Percentiles rank a stretch among this genome's conserved stretches.
Evolutionary conservation across 2,113 vertebrate genomes (phyloP).

Genomic region (Thunnus maccoyii): DNA sequence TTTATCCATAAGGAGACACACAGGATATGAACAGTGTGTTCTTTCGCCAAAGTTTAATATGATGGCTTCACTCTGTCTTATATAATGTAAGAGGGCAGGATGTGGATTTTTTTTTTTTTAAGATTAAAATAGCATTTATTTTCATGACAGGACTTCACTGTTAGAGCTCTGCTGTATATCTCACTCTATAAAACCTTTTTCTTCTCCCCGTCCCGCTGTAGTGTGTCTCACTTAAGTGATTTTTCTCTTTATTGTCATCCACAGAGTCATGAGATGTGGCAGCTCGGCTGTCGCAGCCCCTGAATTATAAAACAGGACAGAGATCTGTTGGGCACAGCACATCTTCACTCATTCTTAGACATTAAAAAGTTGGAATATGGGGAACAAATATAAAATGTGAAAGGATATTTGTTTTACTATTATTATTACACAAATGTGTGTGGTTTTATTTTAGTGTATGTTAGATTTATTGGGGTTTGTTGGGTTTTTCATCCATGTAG

Average conservation of each 20-base stretch:
- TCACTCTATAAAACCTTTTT: constrained; percentile 36
- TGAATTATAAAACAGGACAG: constrained; percentile 67
- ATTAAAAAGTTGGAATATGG: neutral
- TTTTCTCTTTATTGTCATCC: constrained; percentile 58
- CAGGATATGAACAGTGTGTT: constrained; percentile 17
- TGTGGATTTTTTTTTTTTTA: constrained; percentile 26
- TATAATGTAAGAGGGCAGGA: constrained; percentile 25
- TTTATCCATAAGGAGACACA: constrained; percentile 14
- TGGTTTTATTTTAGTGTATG: too few relatives aligned
- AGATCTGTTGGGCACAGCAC: constrained; percentile 40
- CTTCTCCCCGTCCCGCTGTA: neutral
- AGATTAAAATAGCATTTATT: constrained; percentile 50
- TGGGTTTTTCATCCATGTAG: too few relatives aligned
- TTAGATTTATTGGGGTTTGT: too few relatives aligned
- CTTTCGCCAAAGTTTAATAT: constrained; percentile 27
- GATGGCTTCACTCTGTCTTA: constrained; percentile 32
- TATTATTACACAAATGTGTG: too few relatives aligned
- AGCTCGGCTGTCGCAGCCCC: constrained; percentile 35
- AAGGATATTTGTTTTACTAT: too few relatives aligned
- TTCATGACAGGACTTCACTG: constrained; percentile 39
- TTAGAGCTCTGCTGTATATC: constrained; percentile 18
- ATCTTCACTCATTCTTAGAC: constrained; percentile 11
- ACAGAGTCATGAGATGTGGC: constrained; percentile 52
- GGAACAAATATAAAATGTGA: neutral
- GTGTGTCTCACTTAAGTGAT: constrained; percentile 64